These are phyloP conservation scores for Aurelia sp. DNA, from an alignment of 30 jellyfish, hydroid and myxozoan species.

Conservation along the genomic window DNA sequence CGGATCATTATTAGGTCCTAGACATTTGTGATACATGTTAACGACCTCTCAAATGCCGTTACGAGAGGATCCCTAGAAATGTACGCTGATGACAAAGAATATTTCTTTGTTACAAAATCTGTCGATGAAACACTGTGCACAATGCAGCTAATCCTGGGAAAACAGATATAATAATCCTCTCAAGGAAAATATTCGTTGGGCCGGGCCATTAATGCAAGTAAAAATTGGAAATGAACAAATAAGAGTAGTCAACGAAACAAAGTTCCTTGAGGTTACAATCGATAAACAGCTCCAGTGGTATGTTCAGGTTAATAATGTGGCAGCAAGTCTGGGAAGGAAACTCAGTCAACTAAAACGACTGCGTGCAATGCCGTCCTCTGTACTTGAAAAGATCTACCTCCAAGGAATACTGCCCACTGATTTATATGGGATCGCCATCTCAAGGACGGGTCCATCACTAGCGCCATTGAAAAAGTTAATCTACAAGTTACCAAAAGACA, in stretches of 20 bases:
- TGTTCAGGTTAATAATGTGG: neutral
- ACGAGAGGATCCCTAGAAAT: no score
- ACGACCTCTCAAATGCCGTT: no score
- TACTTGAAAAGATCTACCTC: conserved; percentile 3
- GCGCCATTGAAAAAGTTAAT: neutral
- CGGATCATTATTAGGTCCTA: no score
- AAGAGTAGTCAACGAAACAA: conserved; percentile 1
- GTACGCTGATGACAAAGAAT: no score
- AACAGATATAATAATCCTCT: no score
- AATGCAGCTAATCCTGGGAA: no score
- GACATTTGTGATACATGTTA: no score
- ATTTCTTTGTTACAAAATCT: no score
- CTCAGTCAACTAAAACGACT: neutral
- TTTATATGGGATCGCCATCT: neutral
- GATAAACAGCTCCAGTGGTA: neutral
- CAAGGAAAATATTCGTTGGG: no score
- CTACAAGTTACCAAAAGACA: neutral
- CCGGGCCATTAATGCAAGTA: no score
- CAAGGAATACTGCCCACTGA: neutral
- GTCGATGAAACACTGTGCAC: no score
- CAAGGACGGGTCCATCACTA: conserved; percentile 4
- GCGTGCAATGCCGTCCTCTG: conserved; percentile 3
- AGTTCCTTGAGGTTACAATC: conserved; percentile 3
- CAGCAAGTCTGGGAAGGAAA: conserved; percentile 8
- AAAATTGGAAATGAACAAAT: no score